Base-by-base conservation (phyloP, 2,888 invertebrate genomes). In the Nymphalis polychloros region DNA sequence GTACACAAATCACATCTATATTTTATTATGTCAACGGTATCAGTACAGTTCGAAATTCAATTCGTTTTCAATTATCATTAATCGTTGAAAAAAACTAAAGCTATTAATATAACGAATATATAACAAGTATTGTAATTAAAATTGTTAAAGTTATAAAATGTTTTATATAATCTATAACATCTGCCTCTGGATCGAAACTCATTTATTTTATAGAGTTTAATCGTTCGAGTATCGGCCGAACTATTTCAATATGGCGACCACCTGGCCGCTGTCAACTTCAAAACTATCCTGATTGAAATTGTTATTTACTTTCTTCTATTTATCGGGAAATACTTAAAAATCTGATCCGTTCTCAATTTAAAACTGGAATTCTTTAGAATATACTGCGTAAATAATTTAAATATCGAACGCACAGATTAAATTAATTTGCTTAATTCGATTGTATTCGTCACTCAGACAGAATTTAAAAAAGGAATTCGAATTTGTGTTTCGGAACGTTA, bases 241-340 rank as follows among this genome's bases (percentile, higher is more conserved):
- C 83, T 88, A 88, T 88, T 87, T 84, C 86, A 87, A 87, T 89
- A 88, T 83, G 84, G 80, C 84, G 76, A 73, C 84, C 73, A 73
- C 60, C 59, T 62, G 72, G 68, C 63, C 55, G 62, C 68, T 49
- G 72, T 71, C 68, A 59, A 76, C 77, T 79, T 79, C 75, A 71
- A 72, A 89, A 89, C 85, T 87, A 88, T 88, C 84, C 80, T 84
- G 84, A 89, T 89, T 85, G 78, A 84, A 88, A 87, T 85, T 84
- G 87, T 85, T 86, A 80, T 77, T 81, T 78, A 82, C 82, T 85
- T 85, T 68, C 50, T 59, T 55, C 49, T 50, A 16, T 64, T 49
- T 35, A n/a, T 20, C 20, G 31, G 55, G 31, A 31, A 55, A 35
- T 55, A 35, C 31, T 55, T 55, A 31, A 55, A 55, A 55, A 55